Base-by-base conservation (phyloP, 2,113 vertebrate species). In the Stictonetta naevosa region DNA sequence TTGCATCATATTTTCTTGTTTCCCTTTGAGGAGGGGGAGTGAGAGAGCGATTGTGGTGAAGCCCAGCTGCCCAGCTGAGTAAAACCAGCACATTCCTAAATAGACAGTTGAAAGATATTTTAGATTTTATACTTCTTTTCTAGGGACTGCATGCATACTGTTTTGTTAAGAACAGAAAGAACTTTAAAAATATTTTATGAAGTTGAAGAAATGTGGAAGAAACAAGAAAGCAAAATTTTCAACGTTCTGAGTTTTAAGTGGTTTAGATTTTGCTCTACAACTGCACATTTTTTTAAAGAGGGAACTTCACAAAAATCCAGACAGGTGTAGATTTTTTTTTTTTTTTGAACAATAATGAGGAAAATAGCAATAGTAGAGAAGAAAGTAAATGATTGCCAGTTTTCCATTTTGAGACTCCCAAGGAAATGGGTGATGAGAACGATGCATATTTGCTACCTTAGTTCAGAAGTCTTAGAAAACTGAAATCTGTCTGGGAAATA, bases 281-380 rank as follows among this genome's bases (percentile, higher is more conserved):
- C 6, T 8, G 8, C 22, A 21, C 2, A 5, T n/a, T 46, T 19
- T 10, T 71, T 4, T 6, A 58, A 33, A 2, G 2, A 38, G 3
- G 13, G 6, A 69, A 55, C 20, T 10, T 48, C 2, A 22, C 5
- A 83, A 36, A 64, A 75, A 10, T 38, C 2, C 3, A 50, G 66
- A 55, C 1, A 0, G 1, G 5, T 31, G 16, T 2, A 62, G 23
- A 77, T n/a, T 14, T 3, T 25, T 36, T 20, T 20, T 50, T 50
- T 50, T 21, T 50, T 50, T 46, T 46, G 22, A 31, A 17, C 17
- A 50, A 13, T 12, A 20, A 6, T 21, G 15, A 66, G 0, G 6
- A 62, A 77, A 80, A 19, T 17, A 23, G 7, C 6, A 85, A 50
- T 5, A 74, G 18, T 28, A 15, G 4, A 67, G 33, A 76, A 23